These are phyloP conservation scores for Drosophila albomicans DNA, from an alignment of 1,140 invertebrate genomes.

Conservation along the genomic window DNA sequence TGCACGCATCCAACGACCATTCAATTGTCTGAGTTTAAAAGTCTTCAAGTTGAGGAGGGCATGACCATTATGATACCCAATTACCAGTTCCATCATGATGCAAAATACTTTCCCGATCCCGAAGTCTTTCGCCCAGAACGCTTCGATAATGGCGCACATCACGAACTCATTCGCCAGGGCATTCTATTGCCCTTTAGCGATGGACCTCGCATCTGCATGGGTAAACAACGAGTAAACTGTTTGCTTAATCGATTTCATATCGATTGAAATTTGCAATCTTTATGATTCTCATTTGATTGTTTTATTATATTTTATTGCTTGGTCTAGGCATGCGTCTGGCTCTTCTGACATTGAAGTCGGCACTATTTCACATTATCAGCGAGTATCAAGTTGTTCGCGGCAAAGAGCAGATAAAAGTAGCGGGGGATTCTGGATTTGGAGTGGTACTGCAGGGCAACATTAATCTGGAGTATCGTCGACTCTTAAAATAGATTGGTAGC, in stretches of 20 bases:
- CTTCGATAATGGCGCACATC: constrained; percentile 69
- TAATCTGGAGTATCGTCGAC: constrained; percentile 56
- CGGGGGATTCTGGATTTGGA: constrained; percentile 65
- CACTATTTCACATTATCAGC: constrained; percentile 58
- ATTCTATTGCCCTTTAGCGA: constrained; percentile 77
- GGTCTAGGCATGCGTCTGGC: constrained; percentile 56
- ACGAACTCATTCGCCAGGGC: constrained; percentile 58
- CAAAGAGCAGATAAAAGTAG: constrained; percentile 19
- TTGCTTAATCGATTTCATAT: neutral
- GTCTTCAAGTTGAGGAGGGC: constrained; percentile 80
- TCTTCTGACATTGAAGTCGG: constrained; percentile 60
- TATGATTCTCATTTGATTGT: too few species aligned
- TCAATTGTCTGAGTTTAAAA: constrained; percentile 38
- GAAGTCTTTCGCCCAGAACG: constrained; percentile 90
- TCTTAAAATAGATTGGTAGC: constrained; percentile 37
- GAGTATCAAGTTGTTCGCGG: constrained; percentile 58
- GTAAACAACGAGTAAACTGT: constrained; percentile 21
- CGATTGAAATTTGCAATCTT: neutral
- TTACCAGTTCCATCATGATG: constrained; percentile 88
- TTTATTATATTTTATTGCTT: neutral
- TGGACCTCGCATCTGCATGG: constrained; percentile 79
- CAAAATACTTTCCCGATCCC: constrained; percentile 89
- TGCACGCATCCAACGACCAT: constrained; percentile 66
- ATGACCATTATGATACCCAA: constrained; percentile 87
- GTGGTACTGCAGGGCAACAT: constrained; percentile 64